Base-by-base conservation (phyloP, 2,113 vertebrate species). In the Heteronetta atricapilla region DNA sequence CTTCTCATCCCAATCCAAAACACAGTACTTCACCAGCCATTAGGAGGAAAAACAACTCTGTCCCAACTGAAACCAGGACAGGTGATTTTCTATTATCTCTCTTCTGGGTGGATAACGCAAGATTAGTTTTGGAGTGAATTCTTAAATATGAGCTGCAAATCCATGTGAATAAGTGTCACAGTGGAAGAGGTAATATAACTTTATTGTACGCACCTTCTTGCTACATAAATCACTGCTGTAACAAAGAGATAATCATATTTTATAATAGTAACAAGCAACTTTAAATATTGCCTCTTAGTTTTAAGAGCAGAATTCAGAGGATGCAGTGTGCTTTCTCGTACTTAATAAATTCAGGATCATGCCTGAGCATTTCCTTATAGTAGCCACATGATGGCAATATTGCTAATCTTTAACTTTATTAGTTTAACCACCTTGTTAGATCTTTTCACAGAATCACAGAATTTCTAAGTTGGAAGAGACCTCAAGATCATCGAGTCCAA, bases 341-440 rank as follows among this genome's bases (percentile, higher is more conserved):
- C 17, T 69, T 13, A 52, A 95, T 46, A 40, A 90, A 95, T 93
- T 92, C 90, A 52, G 73, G 69, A 15, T 79, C 82, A 2, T 46
- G 91, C 31, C 84, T 20, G 23, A 75, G 69, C 76, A 66, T 84
- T 82, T 86, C 64, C 94, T 79, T 6, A 8, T 11, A 79, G 66
- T 50, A 97, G 81, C 96, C 96, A 93, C 95, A 94, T 62, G 96
- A 96, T 96, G 95, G 96, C 94, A 97, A 96, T 90, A 44, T 94
- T 94, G 96, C 92, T 79, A 69, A 96, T 94, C 58, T 89, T 96
- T 90, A 84, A 92, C 38, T 95, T 58, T 4, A 33, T 14, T 60
- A 42, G 0, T 33, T 6, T 23, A 2, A 26, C 63, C 48, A 38
- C 29, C 59, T 86, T 21, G 14, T 70, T 69, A 6, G 50, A 72